These are phyloP conservation scores for Hirtodrosophila confusa DNA, from an alignment of 2,888 invertebrate species.

Conservation along the genomic window DNA sequence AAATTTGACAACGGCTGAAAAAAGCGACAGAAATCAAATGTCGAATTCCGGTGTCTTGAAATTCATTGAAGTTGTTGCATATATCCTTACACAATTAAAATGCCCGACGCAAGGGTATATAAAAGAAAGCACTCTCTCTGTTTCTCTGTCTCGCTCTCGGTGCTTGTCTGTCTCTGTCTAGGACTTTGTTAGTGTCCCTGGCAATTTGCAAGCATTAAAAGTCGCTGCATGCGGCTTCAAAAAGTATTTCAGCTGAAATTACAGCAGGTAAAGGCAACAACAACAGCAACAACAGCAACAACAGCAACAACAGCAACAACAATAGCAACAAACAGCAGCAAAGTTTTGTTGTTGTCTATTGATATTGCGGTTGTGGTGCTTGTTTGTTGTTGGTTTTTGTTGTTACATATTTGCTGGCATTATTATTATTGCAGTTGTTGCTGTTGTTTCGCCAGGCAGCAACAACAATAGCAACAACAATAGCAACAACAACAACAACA, in stretches of 20 bases:
- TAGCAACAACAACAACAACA: constrained; percentile 34
- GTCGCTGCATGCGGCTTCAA: constrained; percentile 7
- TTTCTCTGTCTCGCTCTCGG: background rate
- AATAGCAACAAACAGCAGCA: constrained; percentile 6
- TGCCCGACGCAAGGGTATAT: no score
- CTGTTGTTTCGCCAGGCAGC: constrained; percentile 8
- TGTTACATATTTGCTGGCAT: constrained; percentile 39
- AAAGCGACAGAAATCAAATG: no score
- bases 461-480: constrained; percentile 1
- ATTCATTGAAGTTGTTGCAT: no score
- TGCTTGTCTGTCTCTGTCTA: constrained; percentile 5
- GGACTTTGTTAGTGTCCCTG: background rate
- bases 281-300: constrained; percentile 3
- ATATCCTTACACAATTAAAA: no score
- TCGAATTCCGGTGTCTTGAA: no score
- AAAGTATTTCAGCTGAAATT: constrained; percentile 24
- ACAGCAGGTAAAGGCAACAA: constrained; percentile 26
- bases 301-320: background rate
- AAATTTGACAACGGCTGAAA: no score
- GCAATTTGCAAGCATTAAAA: constrained; percentile 27
- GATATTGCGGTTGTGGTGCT: constrained; percentile 39
- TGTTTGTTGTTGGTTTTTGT: constrained; percentile 20
- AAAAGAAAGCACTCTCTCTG: no score
- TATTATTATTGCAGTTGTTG: constrained; percentile 42
- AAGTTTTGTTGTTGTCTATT: constrained; percentile 34